Conservation (phyloP, 2,113 vertebrate species). For the Myotis lucifugus region DNA sequence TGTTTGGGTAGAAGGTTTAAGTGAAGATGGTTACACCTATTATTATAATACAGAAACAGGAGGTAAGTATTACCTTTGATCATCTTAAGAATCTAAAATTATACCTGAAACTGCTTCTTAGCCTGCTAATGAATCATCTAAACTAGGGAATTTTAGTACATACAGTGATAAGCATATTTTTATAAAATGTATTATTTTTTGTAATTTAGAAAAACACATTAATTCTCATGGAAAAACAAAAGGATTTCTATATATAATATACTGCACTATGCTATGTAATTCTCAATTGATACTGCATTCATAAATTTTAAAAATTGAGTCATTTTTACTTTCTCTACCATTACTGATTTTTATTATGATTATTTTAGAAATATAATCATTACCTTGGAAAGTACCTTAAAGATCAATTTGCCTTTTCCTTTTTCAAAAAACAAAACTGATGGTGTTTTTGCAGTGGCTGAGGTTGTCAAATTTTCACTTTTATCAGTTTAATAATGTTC, state of each 20-base stretch:
- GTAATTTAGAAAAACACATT: constrained; percentile 17
- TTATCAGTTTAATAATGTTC: constrained; percentile 12
- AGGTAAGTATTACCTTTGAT: constrained; percentile 85
- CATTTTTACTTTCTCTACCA: not conserved
- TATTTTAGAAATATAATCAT: constrained; percentile 34
- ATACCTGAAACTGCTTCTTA: not conserved
- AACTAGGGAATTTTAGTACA: not conserved
- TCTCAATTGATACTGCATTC: not conserved
- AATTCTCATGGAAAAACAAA: constrained; percentile 8
- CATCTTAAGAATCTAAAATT: constrained; percentile 35
- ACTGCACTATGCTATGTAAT: not conserved
- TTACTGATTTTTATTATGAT: constrained; percentile 6
- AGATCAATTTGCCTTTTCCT: constrained; percentile 11
- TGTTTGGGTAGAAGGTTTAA: constrained; percentile 92
- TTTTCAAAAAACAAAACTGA: constrained; percentile 35
- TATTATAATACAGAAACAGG: constrained; percentile 94
- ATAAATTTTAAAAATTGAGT: constrained; percentile 13
- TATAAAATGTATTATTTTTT: not conserved
- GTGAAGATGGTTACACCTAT: constrained; percentile 93
- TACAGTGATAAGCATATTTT: not conserved
- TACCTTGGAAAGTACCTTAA: not conserved
- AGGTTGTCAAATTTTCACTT: constrained; percentile 11
- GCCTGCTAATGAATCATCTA: not conserved
- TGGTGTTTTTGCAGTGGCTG: not conserved
- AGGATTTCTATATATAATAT: not conserved